Evolutionary conservation across 2,113 vertebrate species (phyloP), one percentile per base, ranked within the genome.

Genomic region (Crotophaga sulcirostris): DNA sequence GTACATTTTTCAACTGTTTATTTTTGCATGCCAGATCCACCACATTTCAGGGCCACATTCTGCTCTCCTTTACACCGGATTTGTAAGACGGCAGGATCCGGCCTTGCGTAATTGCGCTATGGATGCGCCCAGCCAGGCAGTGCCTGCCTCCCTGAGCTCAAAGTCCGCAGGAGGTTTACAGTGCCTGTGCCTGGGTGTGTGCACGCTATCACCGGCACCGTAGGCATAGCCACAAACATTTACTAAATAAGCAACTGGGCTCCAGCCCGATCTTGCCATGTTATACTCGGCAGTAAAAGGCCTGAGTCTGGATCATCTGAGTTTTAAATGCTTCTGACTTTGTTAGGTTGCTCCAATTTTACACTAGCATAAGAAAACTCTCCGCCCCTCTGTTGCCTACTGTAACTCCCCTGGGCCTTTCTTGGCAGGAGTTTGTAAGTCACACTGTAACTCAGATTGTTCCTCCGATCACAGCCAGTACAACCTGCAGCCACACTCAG

Each of bases 91-190:
- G 80, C 59, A 73, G 81, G 81, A 68, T 60, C 66, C 89, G 84
- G 62, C 87, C 63, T 92, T 58, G 49, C 7, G 19, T n/a, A 89
- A 89, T 5, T 1, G 6, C 3, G 7, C 72, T 25, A 73, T 24
- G 85, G 52, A 92, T 64, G 58, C 40, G 60, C 47, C 76, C 82
- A 42, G 91, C 73, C 10, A 17, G 72, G 69, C 85, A 42, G 67
- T 8, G 91, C 89, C 76, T 16, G 87, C 84, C 47, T 87, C 42
- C 75, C 11, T 7, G 87, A 81, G 94, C 94, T 95, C 94, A 94
- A 97, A 95, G 92, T 94, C 97, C 75, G 21, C 42, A 8, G 83
- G 72, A 56, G 79, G 38, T 79, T 95, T 95, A 87, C 93, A 91
- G 91, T 36, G 62, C 63, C 72, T 11, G 47, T 29, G 84, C 52